Conservation (phyloP, 1,140 invertebrate genomes). For the Trinorchestia longiramus region DNA sequence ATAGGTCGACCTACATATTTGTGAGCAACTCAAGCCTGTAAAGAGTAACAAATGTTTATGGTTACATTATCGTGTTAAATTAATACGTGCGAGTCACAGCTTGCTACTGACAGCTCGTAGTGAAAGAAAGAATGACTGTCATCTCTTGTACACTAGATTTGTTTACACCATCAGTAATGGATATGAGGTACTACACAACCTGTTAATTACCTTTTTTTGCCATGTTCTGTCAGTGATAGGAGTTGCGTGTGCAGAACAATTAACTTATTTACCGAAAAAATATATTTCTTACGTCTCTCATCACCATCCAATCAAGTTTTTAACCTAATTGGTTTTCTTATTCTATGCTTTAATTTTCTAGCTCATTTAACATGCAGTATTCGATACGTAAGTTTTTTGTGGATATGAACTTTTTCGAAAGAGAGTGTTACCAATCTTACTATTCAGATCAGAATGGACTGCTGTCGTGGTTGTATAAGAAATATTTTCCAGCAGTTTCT, state of each 20-base stretch:
- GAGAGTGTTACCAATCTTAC: too few relatives aligned
- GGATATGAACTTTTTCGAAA: too few relatives aligned
- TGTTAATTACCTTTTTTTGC: neutral
- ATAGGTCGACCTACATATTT: neutral
- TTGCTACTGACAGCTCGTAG: neutral
- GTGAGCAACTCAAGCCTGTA: neutral
- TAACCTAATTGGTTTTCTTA: neutral
- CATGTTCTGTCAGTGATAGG: neutral
- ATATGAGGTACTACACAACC: neutral
- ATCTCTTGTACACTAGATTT: neutral
- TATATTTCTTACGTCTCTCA: neutral
- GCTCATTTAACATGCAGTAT: neutral
- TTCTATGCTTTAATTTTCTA: neutral
- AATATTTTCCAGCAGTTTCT: too few relatives aligned
- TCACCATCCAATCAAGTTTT: neutral
- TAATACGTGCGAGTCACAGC: neutral
- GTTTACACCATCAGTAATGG: neutral
- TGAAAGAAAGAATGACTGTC: neutral
- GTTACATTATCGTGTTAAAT: neutral
- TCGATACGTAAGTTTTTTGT: too few relatives aligned
- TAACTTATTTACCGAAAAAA: neutral
- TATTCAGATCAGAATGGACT: too few relatives aligned
- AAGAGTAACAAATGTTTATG: neutral
- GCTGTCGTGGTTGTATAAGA: too few relatives aligned
- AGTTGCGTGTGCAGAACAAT: neutral